Evolutionary conservation across 2,888 invertebrate genomes (phyloP).

Genomic region (Pardosa pseudoannulata): DNA sequence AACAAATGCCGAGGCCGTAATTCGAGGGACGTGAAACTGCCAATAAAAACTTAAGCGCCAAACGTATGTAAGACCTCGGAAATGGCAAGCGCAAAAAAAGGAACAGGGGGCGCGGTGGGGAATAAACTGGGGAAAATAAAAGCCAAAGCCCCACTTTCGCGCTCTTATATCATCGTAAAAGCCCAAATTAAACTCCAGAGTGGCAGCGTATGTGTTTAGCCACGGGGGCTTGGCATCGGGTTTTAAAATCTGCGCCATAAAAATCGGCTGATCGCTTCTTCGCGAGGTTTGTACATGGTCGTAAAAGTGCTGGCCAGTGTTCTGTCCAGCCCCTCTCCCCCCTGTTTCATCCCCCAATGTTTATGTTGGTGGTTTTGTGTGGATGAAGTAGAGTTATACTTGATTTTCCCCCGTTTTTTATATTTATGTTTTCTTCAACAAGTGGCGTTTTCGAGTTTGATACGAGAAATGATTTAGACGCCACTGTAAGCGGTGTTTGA

Average conservation of each 20-base stretch:
- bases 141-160: constrained; percentile 28
- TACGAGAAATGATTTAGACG: background rate
- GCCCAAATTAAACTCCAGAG: constrained; percentile 53
- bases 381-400: background rate
- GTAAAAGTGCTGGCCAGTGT: constrained; percentile 31
- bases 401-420: too few species aligned
- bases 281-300: constrained; percentile 21
- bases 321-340: background rate
- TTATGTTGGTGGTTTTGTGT: constrained; percentile 4
- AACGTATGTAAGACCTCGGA: too few species aligned
- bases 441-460: background rate
- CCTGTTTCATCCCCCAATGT: too few species aligned
- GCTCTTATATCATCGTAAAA: constrained; percentile 65
- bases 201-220: constrained; percentile 20
- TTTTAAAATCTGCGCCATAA: constrained; percentile 56
- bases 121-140: constrained; percentile 31
- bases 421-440: constrained; percentile 11
- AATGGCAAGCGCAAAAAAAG: background rate
- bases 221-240: constrained; percentile 18
- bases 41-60: constrained; percentile 61
- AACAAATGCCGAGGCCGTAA: constrained; percentile 38
- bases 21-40: constrained; percentile 49
- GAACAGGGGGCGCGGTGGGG: background rate
- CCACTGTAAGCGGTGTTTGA: background rate
- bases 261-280: constrained; percentile 53